Conservation (phyloP, 2,797 vertebrate species). For the Neosalanx taihuensis region DNA sequence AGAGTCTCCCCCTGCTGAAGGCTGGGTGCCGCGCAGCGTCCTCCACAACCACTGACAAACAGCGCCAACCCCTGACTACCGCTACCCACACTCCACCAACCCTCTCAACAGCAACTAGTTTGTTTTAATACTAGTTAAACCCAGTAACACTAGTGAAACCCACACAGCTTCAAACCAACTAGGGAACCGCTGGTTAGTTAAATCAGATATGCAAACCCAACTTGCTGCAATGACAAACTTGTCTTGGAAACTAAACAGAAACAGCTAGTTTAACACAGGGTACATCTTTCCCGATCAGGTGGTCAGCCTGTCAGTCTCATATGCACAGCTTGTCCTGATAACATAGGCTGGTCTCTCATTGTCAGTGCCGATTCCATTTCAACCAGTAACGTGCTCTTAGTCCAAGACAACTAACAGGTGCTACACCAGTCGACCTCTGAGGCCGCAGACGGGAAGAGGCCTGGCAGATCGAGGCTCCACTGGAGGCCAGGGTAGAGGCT, state of each 20-base stretch:
- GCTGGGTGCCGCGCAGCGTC: slow-evolving; percentile 93
- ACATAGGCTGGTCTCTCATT: not conserved
- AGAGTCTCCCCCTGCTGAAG: slow-evolving; percentile 91
- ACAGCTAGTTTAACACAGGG: not conserved
- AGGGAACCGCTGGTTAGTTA: not conserved
- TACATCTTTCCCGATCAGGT: not conserved
- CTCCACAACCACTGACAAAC: slow-evolving; percentile 74
- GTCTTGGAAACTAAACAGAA: not conserved
- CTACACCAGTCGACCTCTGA: slow-evolving; percentile 2
- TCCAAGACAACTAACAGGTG: slow-evolving; percentile 2
- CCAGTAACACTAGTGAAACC: slow-evolving; percentile 60
- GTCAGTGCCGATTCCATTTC: not conserved
- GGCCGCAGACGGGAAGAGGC: not conserved
- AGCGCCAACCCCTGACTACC: slow-evolving; percentile 16
- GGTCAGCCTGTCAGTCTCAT: not conserved
- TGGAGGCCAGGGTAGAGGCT: not conserved
- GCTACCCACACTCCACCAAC: not conserved
- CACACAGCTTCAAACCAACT: slow-evolving; percentile 54
- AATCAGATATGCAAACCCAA: not conserved
- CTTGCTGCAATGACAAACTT: not conserved
- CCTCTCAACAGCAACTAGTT: slow-evolving; percentile 15
- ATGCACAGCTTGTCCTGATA: not conserved
- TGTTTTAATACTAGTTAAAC: slow-evolving; percentile 25
- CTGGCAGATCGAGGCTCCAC: not conserved
- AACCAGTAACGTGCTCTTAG: slow-evolving; percentile 8